phyloP scores from a whole-genome alignment of 2,113 vertebrate species.

The Daubentonia madagascariensis region DNA sequence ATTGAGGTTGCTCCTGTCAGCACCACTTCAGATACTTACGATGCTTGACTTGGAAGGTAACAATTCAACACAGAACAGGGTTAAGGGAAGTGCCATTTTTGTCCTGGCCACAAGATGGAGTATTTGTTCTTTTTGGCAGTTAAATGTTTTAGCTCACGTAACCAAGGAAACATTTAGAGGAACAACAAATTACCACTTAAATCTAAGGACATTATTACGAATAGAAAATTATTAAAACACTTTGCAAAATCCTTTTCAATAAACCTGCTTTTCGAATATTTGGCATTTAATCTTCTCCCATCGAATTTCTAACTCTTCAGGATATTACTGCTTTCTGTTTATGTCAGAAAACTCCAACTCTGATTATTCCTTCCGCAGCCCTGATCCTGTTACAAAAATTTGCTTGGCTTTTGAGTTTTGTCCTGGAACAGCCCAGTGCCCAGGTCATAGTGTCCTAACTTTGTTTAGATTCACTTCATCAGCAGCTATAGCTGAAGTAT shows the following conservation, averaged over 20 bases:
- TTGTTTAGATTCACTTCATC: not conserved
- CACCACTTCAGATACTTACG: not conserved
- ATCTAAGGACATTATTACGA: not conserved
- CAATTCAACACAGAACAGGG: not conserved
- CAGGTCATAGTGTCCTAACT: not conserved
- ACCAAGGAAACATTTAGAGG: constrained; percentile 27
- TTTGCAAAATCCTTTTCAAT: not conserved
- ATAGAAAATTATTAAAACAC: not conserved
- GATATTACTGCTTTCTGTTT: not conserved
- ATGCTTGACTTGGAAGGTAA: not conserved
- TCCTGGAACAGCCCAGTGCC: not conserved
- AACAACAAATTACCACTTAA: not conserved
- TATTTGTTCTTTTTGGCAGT: constrained; percentile 38
- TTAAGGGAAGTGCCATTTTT: not conserved
- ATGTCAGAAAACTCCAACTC: not conserved
- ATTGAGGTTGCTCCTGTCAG: not conserved
- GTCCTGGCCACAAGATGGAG: constrained; percentile 72
- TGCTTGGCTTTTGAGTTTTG: not conserved
- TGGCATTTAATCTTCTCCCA: not conserved
- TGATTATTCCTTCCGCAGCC: not conserved
- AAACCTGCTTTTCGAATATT: not conserved
- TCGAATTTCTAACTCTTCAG: not conserved
- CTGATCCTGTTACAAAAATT: not conserved
- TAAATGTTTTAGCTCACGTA: not conserved
- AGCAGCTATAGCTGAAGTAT: not conserved